Evolutionary conservation across 1,140 invertebrate species (phyloP), one percentile per base, ranked within the genome.

Genomic region (Zaprionus gabonicus): DNA sequence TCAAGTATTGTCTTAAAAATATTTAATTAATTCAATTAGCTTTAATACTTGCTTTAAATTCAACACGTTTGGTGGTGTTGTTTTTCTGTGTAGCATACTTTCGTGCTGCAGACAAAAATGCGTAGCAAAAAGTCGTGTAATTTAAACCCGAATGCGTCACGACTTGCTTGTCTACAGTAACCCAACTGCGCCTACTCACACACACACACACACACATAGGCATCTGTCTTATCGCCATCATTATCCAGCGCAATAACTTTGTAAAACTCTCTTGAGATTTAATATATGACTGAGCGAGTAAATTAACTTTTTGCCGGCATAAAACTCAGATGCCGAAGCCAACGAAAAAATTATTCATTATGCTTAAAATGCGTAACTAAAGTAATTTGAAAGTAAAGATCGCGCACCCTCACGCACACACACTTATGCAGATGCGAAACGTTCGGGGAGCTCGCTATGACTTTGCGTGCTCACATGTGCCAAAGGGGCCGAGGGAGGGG

Each of bases 301-400:
- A 77, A 80, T 80, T 69, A 77, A 77, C 69, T 65, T 80, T 80
- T 60, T 44, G 38, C 69, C 20, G 64, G 46, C 57, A 68, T 41
- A 57, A 82, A 64, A 81, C 65, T 63, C 51, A 57, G 64, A 63
- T 71, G 57, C 38, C 25, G 34, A 71, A 34, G 15, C 13, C 17
- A 60, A 51, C 46, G 46, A 66, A 76, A 70, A 76, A 70, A 71
- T 78, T 88, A 88, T 87, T 88, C 81, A 83, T 84, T 83, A 84
- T 88, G 81, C 78, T 58, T 67, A 84, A 83, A 87, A 88, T 83
- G 84, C 81, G 84, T 88, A 87, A 87, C 84, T 87, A 84, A 87
- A 79, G 84, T 73, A 88, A 88, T 87, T 87, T 84, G 65, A 75
- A 87, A 83, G 78, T 73, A 81, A 76, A 81, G 75, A 71, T 81